Percentiles rank a stretch among this genome's conserved stretches.
phyloP scores from a whole-genome alignment of 1,140 invertebrate genomes.

The Eumaeus atala region DNA sequence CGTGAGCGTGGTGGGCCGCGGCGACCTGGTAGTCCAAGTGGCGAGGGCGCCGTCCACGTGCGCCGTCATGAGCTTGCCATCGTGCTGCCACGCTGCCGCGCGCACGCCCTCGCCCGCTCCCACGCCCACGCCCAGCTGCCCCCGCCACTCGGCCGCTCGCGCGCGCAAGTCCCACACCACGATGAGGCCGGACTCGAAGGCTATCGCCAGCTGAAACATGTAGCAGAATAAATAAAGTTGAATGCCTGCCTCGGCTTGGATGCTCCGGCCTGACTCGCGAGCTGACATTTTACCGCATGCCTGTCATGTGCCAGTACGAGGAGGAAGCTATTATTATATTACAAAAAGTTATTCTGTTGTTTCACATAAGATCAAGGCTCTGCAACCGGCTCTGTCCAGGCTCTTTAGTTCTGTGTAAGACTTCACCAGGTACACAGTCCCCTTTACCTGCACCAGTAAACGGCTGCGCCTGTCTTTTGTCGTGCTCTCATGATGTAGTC shows the following conservation, averaged over 20 bases:
- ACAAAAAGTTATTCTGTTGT: too few species aligned
- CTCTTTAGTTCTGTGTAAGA: too few species aligned
- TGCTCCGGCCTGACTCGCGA: too few species aligned
- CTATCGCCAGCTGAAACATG: constrained; percentile 91
- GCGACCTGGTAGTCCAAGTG: constrained; percentile 89
- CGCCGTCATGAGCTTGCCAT: constrained; percentile 98
- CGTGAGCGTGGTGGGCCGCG: constrained; percentile 86
- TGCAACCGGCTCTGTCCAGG: too few species aligned
- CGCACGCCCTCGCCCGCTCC: constrained; percentile 80
- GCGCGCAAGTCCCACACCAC: constrained; percentile 96
- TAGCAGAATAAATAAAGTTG: too few species aligned
- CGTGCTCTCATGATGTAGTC: neutral
- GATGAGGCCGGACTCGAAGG: constrained; percentile 94
- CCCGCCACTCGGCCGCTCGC: constrained; percentile 86
- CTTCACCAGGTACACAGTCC: too few species aligned
- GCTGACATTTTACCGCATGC: too few species aligned
- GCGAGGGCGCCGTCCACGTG: constrained; percentile 95
- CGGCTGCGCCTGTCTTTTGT: neutral
- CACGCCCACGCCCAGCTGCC: constrained; percentile 79
- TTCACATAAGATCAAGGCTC: too few species aligned
- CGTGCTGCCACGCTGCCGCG: constrained; percentile 96
- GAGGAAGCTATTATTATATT: too few species aligned
- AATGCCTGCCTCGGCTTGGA: too few species aligned
- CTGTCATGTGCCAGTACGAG: too few species aligned
- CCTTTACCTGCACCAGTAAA: too few species aligned